Base-by-base conservation (phyloP, 2,113 vertebrate genomes). In the Nestor notabilis region DNA sequence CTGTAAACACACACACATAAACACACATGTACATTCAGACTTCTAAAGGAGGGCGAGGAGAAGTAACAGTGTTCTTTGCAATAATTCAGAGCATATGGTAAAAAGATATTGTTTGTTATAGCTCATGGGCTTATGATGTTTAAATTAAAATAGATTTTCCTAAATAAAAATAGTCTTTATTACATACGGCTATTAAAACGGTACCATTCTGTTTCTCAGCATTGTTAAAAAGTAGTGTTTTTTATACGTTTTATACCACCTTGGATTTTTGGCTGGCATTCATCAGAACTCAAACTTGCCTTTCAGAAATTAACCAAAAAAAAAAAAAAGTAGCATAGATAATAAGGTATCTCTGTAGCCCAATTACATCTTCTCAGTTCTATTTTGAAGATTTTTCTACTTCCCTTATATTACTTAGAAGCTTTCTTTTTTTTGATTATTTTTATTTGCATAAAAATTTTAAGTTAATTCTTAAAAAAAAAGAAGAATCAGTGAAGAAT, bases 111-210 rank as follows among this genome's bases (percentile, higher is more conserved):
- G 95, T 98, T 98, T 97, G 96, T 94, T 97, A 98, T 98, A 97
- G 97, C 98, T 98, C 72, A 79, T 98, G 97, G 98, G 97, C 97
- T 98, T 98, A 98, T 97, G 97, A 98, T 98, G 97, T 97, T 98
- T 98, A 98, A 98, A 98, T 98, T 98, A 98, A 98, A 98, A 98
- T 98, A 98, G 97, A 97, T 98, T 98, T 98, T 98, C 98, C 98
- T 98, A 98, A 98, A 98, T 98, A 98, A 98, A 98, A 98, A 97
- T 97, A 97, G 97, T 95, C 95, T 98, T 98, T 98, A 95, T 96
- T 97, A 80, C 96, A 97, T 82, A 95, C 84, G 96, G 95, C 75
- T 88, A 94, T 97, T 98, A 98, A 98, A 98, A 97, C 61, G 89
- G 90, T 97, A 91, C 97, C 95, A 46, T 97, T 98, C 95, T 92